Conservation (phyloP, 2,797 vertebrate genomes). For the Alca torda region DNA sequence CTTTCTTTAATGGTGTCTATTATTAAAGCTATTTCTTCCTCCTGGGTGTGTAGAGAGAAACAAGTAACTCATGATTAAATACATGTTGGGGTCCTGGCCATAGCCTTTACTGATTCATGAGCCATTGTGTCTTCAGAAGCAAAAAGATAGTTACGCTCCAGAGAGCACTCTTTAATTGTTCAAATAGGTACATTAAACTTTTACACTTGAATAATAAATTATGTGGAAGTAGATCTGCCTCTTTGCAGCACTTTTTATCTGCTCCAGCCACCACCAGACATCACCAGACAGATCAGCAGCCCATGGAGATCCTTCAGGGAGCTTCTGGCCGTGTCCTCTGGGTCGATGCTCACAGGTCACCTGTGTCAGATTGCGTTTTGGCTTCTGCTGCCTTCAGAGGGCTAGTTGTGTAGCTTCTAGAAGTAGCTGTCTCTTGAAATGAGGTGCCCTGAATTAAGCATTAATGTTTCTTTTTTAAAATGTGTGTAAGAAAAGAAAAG, state of each 20-base stretch:
- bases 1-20: neutral
- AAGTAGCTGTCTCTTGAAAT: neutral
- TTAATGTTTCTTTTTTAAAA: neutral
- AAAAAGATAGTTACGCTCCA: neutral
- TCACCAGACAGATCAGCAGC: neutral
- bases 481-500: neutral
- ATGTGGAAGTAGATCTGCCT: neutral
- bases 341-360: neutral
- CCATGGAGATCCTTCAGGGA: neutral
- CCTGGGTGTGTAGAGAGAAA: neutral
- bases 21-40: neutral
- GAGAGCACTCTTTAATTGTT: slow-evolving; percentile 23
- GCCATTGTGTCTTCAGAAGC: neutral
- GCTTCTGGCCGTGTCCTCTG: neutral
- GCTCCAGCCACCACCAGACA: neutral
- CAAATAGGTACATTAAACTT: slow-evolving; percentile 11
- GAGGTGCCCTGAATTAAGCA: neutral
- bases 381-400: neutral
- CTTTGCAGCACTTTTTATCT: neutral
- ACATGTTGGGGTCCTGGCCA: neutral
- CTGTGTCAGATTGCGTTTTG: neutral
- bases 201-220: neutral
- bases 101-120: neutral
- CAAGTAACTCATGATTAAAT: neutral
- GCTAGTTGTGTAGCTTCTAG: neutral